Evolutionary conservation across 2,797 vertebrate species (phyloP).

Genomic region (Crenuchus spilurus): DNA sequence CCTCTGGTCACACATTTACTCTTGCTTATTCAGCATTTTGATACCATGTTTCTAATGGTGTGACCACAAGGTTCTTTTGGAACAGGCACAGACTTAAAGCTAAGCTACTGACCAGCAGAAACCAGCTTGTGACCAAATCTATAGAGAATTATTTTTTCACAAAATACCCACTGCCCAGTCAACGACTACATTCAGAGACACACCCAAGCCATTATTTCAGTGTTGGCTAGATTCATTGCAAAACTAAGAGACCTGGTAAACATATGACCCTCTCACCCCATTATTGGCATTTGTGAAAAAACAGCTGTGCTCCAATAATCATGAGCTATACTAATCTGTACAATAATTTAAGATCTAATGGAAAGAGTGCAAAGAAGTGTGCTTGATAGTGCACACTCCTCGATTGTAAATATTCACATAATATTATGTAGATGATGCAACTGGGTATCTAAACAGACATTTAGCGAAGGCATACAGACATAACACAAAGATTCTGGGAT

Average conservation of each 20-base stretch:
- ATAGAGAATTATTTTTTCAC: constrained; percentile 57
- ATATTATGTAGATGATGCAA: constrained; percentile 31
- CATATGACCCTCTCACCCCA: not conserved
- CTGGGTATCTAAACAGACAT: constrained; percentile 58
- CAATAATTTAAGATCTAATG: not conserved
- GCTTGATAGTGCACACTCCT: not conserved
- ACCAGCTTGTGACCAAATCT: constrained; percentile 62
- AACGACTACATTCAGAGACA: constrained; percentile 35
- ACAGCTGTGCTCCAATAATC: constrained; percentile 2
- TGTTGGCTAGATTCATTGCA: constrained; percentile 2
- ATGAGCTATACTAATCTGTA: not conserved
- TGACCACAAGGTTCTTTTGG: constrained; percentile 64
- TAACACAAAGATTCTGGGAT: constrained; percentile 72
- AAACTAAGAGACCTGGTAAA: constrained; percentile 15
- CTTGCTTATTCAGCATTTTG: not conserved
- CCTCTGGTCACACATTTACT: not conserved
- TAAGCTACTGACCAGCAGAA: constrained; percentile 82
- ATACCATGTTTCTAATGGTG: not conserved
- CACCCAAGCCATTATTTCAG: constrained; percentile 36
- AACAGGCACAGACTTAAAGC: constrained; percentile 67
- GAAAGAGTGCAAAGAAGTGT: constrained; percentile 12
- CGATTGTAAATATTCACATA: not conserved
- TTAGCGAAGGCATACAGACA: constrained; percentile 72
- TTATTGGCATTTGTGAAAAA: constrained; percentile 18
- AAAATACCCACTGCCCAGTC: constrained; percentile 52